Conservation (phyloP, 2,888 invertebrate genomes). For the Drosophila pullipes region DNA sequence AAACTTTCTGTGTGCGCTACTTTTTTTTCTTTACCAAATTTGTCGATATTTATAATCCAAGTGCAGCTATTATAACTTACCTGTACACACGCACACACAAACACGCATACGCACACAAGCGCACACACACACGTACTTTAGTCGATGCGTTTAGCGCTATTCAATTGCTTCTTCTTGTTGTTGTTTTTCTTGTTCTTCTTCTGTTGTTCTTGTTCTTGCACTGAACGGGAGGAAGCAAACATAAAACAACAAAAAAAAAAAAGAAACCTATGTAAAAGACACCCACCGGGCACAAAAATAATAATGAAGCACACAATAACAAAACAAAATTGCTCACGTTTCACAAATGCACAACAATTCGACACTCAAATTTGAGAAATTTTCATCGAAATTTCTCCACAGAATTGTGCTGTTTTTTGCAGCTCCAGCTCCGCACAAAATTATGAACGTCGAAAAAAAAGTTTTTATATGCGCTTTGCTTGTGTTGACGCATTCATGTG, state of each 20-base stretch:
- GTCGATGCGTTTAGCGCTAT: conserved; percentile 33
- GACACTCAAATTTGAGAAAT: conserved; percentile 21
- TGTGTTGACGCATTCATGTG: conserved; percentile 54
- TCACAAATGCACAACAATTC: conserved; percentile 18
- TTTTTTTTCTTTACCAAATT: conserved; percentile 12
- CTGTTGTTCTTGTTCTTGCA: conserved; percentile 34
- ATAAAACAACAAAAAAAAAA: conserved; percentile 11
- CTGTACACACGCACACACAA: conserved; percentile 20
- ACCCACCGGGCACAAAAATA: conserved; percentile 9
- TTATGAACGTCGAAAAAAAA: conserved; percentile 70
- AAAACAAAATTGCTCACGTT: conserved; percentile 32
- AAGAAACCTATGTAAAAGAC: conserved; percentile 4
- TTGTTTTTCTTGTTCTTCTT: conserved; percentile 10
- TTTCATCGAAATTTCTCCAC: conserved; percentile 16
- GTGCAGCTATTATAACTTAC: conserved; percentile 30
- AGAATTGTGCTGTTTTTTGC: conserved; percentile 30
- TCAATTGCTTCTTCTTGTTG: conserved; percentile 2
- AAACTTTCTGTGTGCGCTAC: conserved; percentile 1
- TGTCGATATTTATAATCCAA: conserved; percentile 16
- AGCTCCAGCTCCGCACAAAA: conserved; percentile 56
- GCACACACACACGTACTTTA: conserved; percentile 15
- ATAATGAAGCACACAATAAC: conserved; percentile 36
- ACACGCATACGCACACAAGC: not conserved
- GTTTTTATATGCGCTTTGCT: conserved; percentile 36
- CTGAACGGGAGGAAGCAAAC: conserved; percentile 12